Conservation (phyloP, 2,888 invertebrate genomes). For the Campoletis raptor region DNA sequence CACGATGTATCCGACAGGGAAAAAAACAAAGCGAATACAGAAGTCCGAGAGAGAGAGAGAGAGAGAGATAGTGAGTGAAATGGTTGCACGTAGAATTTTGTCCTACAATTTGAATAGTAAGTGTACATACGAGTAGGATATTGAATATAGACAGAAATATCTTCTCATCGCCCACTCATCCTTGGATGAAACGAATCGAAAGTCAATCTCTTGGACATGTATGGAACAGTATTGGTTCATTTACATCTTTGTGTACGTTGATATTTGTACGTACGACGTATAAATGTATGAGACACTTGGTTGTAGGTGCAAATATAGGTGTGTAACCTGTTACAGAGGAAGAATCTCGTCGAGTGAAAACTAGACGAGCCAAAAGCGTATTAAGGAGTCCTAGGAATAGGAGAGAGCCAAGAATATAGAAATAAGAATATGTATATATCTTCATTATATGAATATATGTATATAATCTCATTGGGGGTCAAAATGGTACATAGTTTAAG, state of each 20-base stretch:
- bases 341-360: slow-evolving; percentile 53
- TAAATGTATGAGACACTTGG: slow-evolving; percentile 7
- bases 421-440: background rate
- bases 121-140: slow-evolving; percentile 7
- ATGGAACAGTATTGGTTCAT: background rate
- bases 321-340: slow-evolving; percentile 76
- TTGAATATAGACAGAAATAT: slow-evolving; percentile 39
- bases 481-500: slow-evolving; percentile 19
- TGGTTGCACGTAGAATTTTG: background rate
- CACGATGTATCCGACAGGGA: background rate
- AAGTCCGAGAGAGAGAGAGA: background rate
- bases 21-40: background rate
- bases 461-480: background rate
- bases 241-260: background rate
- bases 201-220: slow-evolving; percentile 43
- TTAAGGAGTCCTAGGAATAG: slow-evolving; percentile 23
- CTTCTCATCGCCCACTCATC: slow-evolving; percentile 52
- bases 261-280: background rate
- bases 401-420: background rate
- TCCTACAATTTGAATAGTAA: background rate
- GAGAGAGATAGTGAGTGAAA: background rate
- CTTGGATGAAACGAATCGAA: slow-evolving; percentile 51
- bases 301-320: slow-evolving; percentile 69
- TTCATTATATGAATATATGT: background rate
- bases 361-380: slow-evolving; percentile 31